A percentile compares a stretch with the other conserved stretches of the same genome.
Evolutionary conservation across 2,113 vertebrate species (phyloP).

Genomic region (Tychaedon coryphoeus): DNA sequence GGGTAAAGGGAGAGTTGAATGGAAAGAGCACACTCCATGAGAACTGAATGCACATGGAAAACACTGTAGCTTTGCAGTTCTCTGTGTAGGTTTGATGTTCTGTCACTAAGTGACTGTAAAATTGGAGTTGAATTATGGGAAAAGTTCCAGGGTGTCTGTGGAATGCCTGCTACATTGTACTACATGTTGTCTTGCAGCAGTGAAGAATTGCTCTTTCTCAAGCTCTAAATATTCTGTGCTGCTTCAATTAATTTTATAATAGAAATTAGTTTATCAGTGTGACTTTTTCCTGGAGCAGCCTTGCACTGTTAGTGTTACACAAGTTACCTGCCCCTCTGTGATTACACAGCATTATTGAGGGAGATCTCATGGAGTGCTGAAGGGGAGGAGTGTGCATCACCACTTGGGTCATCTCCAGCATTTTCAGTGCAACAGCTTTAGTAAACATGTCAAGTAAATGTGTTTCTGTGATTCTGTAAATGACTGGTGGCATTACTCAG

Average conservation of each 20-base stretch:
- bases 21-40: not conserved
- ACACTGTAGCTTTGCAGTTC: not conserved
- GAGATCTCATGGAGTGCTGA: not conserved
- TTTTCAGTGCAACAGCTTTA: not conserved
- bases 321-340: not conserved
- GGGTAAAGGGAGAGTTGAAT: not conserved
- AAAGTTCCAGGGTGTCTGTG: not conserved
- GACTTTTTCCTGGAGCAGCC: not conserved
- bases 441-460: not conserved
- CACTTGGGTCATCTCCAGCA: not conserved
- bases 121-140: not conserved
- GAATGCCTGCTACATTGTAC: not conserved
- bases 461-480: not conserved
- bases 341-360: accelerated
- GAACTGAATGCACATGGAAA: not conserved
- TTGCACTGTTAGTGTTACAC: not conserved
- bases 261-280: not conserved
- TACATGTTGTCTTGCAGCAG: not conserved
- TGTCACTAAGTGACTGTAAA: not conserved
- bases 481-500: not conserved
- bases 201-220: not conserved
- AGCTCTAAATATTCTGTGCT: not conserved
- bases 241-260: not conserved
- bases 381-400: not conserved
- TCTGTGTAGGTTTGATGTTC: not conserved